Evolutionary conservation across 2,888 invertebrate species (phyloP), one percentile per base, ranked within the genome.

Genomic region (Norana najaformis): DNA sequence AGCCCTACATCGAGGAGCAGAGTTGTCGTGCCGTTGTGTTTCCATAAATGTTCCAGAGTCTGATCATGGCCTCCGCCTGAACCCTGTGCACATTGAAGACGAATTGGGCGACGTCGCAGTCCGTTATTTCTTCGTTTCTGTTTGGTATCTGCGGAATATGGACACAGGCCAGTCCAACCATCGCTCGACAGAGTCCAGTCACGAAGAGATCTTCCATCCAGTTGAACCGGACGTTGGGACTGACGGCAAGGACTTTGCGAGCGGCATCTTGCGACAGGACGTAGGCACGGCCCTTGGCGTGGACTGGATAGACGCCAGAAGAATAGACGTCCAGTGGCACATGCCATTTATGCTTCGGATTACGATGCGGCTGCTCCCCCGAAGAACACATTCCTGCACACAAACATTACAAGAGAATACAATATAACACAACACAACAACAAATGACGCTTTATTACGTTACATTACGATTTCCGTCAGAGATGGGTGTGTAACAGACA

Each of bases 121-220:
- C 88, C 20, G 41, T 38, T 34, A 47, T 88, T 37, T 1, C 38
- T 39, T 88, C 88, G 41, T 88, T 88, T 88, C 39, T 39, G 39
- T 47, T 39, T 30, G 88, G 88, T 36, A 88, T 88, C 41, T 41
- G 34, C 18, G 41, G n/a, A 39, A 88, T 38, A n/a, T 88, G 34
- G 47, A 39, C 37, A 18, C 88, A 88, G 6, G 5, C 0, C 88
- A 47, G 39, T 47, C 90, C 83, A 18, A 90, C 91, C 20, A 83
- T 88, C 6, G 89, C 90, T 14, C 92, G 90, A 82, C 91, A 91
- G 82, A 92, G 83, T 14, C 92, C 92, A 18, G 92, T 90, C 36
- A 92, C 90, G 89, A 88, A 92, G 37, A 92, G 92, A 85, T 92
- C 92, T 90, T 92, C 92, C 92, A 92, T 92, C 16, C 89, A 88